Evolutionary conservation across 2,888 invertebrate species (phyloP), one percentile per base, ranked within the genome.

Genomic region (Chrysolina oricalcia): DNA sequence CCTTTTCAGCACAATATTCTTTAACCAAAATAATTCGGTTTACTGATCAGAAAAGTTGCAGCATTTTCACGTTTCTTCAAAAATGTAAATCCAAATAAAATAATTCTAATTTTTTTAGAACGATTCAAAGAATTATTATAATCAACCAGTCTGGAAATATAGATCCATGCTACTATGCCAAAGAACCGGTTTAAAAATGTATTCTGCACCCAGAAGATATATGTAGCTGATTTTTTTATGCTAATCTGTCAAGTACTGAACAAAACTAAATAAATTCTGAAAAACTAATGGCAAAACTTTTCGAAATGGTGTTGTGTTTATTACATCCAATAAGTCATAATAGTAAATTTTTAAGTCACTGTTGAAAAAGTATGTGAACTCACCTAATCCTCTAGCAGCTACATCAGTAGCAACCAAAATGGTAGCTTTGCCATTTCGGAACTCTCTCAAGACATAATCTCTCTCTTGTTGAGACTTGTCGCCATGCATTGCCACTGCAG

Each of bases 331-430:
- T 21, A 0, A 35, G 35, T 35, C 8, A 35, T 8, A 35, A 35
- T 35, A 35, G 3, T 8, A 35, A 35, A 35, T 3, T 35, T 35
- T 8, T 6, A 35, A 6, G 35, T 35, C 35, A 35, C 35, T 8
- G 8, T 35, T 35, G 35, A 6, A 6, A 0, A 35, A 35, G 35
- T 3, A 35, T 6, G 35, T 41, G n/a, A 17, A 92, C 94, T 92
- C 91, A 97, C 97, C 97, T 89, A 98, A 92, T 87, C 98, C 98
- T 87, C 98, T 92, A 67, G 98, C 98, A 82, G 98, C 98, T 86
- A 98, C 98, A 91, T 98, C 98, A 80, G 98, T 98, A 85, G 98
- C 98, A 82, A 98, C 96, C 82, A 98, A 91, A 87, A 98, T 97
- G 81, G 94, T 94, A 75, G 94, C 93, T 89, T 94, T 93, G 83